These are phyloP conservation scores for Caenorhabditis panamensis DNA, from an alignment of 2,888 invertebrate genomes.

Conservation along the genomic window DNA sequence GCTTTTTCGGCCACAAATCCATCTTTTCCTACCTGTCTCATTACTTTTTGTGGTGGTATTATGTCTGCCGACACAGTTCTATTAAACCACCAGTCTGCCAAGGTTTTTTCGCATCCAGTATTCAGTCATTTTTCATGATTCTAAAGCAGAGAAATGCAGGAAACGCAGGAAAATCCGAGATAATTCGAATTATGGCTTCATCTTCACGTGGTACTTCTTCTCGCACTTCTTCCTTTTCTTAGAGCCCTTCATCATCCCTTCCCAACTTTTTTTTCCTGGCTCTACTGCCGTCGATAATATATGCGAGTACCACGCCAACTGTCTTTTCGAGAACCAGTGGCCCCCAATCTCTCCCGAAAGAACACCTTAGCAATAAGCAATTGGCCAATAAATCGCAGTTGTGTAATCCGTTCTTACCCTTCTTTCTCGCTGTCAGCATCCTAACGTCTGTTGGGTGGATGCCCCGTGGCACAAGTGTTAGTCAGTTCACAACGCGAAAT, in stretches of 20 bases:
- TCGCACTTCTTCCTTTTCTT: slow-evolving; percentile 10
- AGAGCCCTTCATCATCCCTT: not conserved
- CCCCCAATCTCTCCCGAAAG: slow-evolving; percentile 52
- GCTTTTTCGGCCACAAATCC: slow-evolving; percentile 9
- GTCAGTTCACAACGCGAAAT: slow-evolving; percentile 23
- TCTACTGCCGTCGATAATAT: slow-evolving; percentile 47
- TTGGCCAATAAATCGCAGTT: slow-evolving; percentile 64
- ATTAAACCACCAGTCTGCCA: slow-evolving; percentile 1
- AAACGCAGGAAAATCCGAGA: slow-evolving; percentile 35
- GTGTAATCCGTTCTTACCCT: slow-evolving; percentile 59
- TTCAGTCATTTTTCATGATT: too few species aligned
- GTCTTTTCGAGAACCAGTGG: slow-evolving; percentile 43
- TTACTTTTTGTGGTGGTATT: not conserved
- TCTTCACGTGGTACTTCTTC: slow-evolving; percentile 27
- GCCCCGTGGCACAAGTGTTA: slow-evolving; percentile 28
- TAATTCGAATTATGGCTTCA: slow-evolving; percentile 60
- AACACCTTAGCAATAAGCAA: slow-evolving; percentile 65
- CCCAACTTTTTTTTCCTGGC: slow-evolving; percentile 11
- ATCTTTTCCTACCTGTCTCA: slow-evolving; percentile 4
- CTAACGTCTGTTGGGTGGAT: slow-evolving; percentile 40
- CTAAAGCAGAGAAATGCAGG: not conserved
- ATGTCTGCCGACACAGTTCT: too few species aligned
- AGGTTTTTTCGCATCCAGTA: slow-evolving; percentile 19
- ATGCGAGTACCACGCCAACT: slow-evolving; percentile 57
- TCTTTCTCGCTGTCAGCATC: slow-evolving; percentile 35